A percentile compares a stretch with the other conserved stretches of the same genome.
phyloP scores from a whole-genome alignment of 2,113 vertebrate genomes.

The Ochotona princeps region DNA sequence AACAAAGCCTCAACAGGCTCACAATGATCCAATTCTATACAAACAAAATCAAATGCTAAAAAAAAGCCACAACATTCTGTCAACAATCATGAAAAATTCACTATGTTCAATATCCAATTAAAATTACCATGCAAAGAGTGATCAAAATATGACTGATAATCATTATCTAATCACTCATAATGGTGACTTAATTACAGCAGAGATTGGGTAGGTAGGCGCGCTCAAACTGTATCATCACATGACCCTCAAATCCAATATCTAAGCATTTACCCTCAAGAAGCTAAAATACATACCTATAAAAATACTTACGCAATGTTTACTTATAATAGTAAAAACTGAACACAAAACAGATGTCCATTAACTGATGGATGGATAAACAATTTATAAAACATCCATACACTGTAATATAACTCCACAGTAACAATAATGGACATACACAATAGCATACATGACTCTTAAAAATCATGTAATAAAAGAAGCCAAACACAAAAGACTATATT shows the following conservation, averaged over 20 bases:
- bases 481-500: background rate
- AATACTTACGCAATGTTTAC: background rate
- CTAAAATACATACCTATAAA: background rate
- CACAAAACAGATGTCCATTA: background rate
- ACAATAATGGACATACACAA: background rate
- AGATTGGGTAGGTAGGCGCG: no score
- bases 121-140: background rate
- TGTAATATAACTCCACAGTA: background rate
- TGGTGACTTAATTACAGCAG: no score
- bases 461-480: background rate
- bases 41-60: conserved; percentile 11
- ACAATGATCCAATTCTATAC: background rate
- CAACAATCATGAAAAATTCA: conserved; percentile 11
- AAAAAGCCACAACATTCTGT: background rate
- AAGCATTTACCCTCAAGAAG: background rate
- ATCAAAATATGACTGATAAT: background rate
- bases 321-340: background rate
- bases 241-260: background rate
- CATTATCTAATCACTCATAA: no score
- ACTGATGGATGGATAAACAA: background rate
- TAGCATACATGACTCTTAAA: background rate
- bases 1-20: background rate
- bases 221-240: no score
- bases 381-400: background rate
- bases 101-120: background rate